Conservation (phyloP, 2,888 invertebrate species). For the Scaptomyza parva region DNA sequence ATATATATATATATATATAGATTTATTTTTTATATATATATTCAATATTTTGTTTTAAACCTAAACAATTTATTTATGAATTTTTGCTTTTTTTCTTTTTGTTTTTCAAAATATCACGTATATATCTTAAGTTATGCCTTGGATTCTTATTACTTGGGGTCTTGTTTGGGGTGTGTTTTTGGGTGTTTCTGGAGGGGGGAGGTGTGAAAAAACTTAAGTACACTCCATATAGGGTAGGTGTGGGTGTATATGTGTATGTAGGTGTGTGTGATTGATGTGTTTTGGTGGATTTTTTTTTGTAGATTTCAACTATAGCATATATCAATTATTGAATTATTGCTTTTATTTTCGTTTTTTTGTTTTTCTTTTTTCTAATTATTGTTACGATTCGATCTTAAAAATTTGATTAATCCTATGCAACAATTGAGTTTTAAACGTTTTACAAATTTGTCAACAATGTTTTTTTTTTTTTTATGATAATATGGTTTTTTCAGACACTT, state of each 20-base stretch:
- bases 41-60: conserved; percentile 62
- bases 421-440: conserved; percentile 66
- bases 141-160: conserved; percentile 65
- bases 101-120: conserved; percentile 81
- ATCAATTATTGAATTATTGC: conserved; percentile 75
- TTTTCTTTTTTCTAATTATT: conserved; percentile 67
- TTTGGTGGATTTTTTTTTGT: conserved; percentile 44
- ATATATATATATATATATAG: conserved; percentile 53
- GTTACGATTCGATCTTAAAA: conserved; percentile 76
- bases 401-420: conserved; percentile 68
- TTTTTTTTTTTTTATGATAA: no score
- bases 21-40: conserved; percentile 44
- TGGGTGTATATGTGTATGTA: conserved; percentile 21
- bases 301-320: conserved; percentile 75
- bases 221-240: conserved; percentile 11
- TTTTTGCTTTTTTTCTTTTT: conserved; percentile 75
- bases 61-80: conserved; percentile 80
- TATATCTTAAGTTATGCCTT: conserved; percentile 80
- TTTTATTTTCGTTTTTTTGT: conserved; percentile 72
- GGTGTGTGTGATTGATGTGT: conserved; percentile 16
- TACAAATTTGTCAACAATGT: conserved; percentile 74
- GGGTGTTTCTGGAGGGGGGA: no score
- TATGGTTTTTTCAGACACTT: no score
- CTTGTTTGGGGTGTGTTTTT: conserved; percentile 18
- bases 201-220: conserved; percentile 47